Evolutionary conservation across 2,888 invertebrate genomes (phyloP).

Genomic region (Polyommatus icarus): DNA sequence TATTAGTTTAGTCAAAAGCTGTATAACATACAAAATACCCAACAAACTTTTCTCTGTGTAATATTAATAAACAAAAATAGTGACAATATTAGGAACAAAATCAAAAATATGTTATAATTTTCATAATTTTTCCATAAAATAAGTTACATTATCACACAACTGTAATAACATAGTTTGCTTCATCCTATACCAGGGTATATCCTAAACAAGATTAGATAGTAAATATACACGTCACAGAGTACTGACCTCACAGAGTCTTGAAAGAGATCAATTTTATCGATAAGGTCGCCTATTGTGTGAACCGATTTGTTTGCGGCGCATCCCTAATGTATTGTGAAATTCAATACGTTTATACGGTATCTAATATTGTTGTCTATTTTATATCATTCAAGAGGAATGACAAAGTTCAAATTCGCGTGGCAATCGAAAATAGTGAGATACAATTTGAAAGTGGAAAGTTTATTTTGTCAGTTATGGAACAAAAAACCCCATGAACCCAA

Average conservation of each 20-base stretch:
- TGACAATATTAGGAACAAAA: no score
- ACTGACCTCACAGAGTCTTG: constrained; percentile 11
- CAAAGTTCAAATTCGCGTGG: not conserved
- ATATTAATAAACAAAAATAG: no score
- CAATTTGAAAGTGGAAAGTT: not conserved
- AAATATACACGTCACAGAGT: not conserved
- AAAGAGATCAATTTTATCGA: constrained; percentile 24
- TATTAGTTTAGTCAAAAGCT: no score
- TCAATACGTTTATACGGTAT: constrained; percentile 16
- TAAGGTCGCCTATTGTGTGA: constrained; percentile 20
- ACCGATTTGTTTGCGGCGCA: constrained; percentile 21
- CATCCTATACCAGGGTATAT: not conserved
- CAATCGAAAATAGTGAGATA: not conserved
- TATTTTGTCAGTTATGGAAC: not conserved
- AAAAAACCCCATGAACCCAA: no score
- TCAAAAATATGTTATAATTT: no score
- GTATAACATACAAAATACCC: no score
- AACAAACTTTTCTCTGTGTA: no score
- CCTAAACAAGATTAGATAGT: not conserved
- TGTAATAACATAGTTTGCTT: no score
- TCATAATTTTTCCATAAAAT: no score
- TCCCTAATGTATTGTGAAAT: constrained; percentile 15
- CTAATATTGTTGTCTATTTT: constrained; percentile 15
- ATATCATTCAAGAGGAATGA: not conserved
- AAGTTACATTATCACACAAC: no score